Conservation (phyloP, 2,113 vertebrate species). For the Psilopogon haemacephalus region DNA sequence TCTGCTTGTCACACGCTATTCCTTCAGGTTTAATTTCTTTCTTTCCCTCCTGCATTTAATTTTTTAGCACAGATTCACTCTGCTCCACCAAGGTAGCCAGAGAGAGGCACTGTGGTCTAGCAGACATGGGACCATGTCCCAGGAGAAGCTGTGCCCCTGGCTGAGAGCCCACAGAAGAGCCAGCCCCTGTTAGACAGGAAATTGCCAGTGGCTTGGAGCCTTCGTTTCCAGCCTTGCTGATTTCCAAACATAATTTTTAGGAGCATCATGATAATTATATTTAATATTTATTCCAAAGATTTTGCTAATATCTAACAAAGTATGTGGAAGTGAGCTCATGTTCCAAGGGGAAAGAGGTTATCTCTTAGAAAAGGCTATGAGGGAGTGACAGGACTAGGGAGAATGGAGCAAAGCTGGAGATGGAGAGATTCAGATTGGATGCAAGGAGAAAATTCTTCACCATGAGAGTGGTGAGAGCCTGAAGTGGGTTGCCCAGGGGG, state of each 20-base stretch:
- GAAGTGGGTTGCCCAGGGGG: too few relatives aligned
- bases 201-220: background rate
- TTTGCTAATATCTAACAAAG: background rate
- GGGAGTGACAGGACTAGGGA: too few relatives aligned
- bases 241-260: background rate
- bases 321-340: background rate
- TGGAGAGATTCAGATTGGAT: too few relatives aligned
- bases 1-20: background rate
- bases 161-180: background rate
- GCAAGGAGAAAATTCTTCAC: too few relatives aligned
- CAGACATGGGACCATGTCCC: background rate
- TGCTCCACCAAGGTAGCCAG: rapidly evolving
- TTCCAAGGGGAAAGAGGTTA: background rate
- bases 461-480: too few relatives aligned
- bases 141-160: background rate
- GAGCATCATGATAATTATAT: background rate
- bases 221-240: background rate
- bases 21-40: background rate
- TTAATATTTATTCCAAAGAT: background rate
- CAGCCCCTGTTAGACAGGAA: background rate
- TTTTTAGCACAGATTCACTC: background rate
- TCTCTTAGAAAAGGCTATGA: background rate
- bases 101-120: background rate
- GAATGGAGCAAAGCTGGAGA: too few relatives aligned
- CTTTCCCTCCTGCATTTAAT: background rate